Base-by-base conservation (phyloP, 2,113 vertebrate species). In the Epinephelus lanceolatus region DNA sequence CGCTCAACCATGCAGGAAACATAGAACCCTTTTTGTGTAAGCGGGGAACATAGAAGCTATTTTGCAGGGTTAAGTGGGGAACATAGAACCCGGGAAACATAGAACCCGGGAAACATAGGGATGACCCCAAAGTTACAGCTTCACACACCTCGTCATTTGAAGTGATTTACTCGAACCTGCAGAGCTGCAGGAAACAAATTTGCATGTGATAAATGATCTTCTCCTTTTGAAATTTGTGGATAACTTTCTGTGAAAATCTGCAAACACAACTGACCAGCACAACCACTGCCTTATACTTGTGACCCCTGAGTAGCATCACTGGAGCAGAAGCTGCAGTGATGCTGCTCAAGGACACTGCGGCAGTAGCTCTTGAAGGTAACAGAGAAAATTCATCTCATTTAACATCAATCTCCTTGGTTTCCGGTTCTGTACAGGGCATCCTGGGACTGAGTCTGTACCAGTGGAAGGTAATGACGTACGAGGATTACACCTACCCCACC, bases 401-500 rank as follows among this genome's bases (percentile, higher is more conserved):
- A 53, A 78, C 9, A 10, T 19, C 6, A 6, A 1, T 81, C 83
- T 77, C 37, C 42, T 2, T 9, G 23, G n/a, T 52, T 67, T 27
- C 5, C 0, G 4, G 19, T 3, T 78, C 8, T 65, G 2, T 82
- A 75, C 89, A 99, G 98, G 99, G 99, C 73, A 99, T 99, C 74
- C 95, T 99, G 67, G 96, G 93, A 73, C 96, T 99, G 88, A 99
- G 98, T 90, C 96, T 99, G 92, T 99, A 98, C 92, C 97, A 99
- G 85, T 99, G 98, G 98, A 97, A 98, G 45, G 98, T 94, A 12
- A 98, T 99, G 98, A 99, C 98, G 3, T 99, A 99, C 0, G 97
- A 97, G 87, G 94, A 96, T 81, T 99, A 99, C 91, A 97, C 96
- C 84, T 99, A 99, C 87, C 98, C 98, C 1, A 95, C 95, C 92